Conservation (phyloP, 2,113 vertebrate species). For the Rousettus leschenaultii region DNA sequence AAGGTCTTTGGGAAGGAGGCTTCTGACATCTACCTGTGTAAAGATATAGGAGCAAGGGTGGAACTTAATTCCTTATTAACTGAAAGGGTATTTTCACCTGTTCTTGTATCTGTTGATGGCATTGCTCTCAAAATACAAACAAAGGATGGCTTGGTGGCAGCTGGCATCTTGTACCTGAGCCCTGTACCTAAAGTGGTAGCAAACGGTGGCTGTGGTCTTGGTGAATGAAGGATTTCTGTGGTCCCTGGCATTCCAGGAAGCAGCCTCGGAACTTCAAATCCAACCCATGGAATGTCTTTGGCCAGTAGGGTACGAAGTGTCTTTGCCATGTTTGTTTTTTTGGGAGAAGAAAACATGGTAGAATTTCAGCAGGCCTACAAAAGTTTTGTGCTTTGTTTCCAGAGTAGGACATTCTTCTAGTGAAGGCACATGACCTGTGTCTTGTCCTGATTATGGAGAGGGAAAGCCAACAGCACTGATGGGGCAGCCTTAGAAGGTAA, state of each 20-base stretch:
- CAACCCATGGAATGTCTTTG: not conserved
- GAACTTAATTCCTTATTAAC: not conserved
- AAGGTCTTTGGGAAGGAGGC: not conserved
- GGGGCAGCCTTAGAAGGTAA: not conserved
- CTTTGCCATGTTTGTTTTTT: not conserved
- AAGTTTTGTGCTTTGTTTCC: not conserved
- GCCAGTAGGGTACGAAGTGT: not conserved
- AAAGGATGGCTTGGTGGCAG: not conserved
- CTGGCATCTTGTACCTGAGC: not conserved
- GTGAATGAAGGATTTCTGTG: not conserved
- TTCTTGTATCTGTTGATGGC: not conserved
- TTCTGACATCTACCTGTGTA: not conserved
- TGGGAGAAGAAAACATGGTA: not conserved
- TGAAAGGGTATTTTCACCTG: not conserved
- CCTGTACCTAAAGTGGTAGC: not conserved
- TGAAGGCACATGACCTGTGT: accelerated
- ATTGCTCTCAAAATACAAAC: not conserved
- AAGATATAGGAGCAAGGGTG: not conserved
- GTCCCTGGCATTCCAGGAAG: not conserved
- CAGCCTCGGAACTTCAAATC: not conserved
- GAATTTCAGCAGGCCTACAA: not conserved
- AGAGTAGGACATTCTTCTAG: too few relatives aligned
- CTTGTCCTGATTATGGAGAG: not conserved
- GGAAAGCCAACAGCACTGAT: not conserved
- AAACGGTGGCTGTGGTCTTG: not conserved